Evolutionary conservation across 2,797 vertebrate species (phyloP).

Genomic region (Uromys caudimaculatus): DNA sequence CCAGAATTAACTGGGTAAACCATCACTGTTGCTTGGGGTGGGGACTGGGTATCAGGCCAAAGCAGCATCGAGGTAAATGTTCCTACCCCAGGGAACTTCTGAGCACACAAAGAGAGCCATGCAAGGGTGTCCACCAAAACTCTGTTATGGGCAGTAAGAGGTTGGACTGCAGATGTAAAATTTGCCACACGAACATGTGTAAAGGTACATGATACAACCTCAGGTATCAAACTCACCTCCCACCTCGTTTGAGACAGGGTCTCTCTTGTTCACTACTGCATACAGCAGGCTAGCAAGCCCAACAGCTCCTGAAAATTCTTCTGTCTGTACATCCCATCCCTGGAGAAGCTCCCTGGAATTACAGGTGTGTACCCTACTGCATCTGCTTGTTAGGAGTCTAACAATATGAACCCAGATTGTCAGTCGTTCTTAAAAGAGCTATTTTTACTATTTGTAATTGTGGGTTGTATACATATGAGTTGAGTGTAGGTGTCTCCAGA

Average conservation of each 20-base stretch:
- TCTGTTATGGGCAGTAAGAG: neutral
- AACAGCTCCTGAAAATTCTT: neutral
- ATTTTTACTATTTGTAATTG: neutral
- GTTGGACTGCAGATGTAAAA: neutral
- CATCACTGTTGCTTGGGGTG: neutral
- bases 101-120: neutral
- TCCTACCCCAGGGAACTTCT: neutral
- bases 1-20: slow-evolving; percentile 48
- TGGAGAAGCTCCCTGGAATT: neutral
- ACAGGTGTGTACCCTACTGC: neutral
- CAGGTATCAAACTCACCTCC: neutral
- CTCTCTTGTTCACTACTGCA: neutral
- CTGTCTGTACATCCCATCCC: neutral
- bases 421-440: neutral
- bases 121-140: neutral
- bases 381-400: neutral
- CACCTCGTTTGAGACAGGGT: neutral
- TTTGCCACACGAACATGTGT: neutral
- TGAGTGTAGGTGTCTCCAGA: neutral
- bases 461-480: neutral
- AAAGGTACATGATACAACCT: neutral
- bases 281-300: neutral
- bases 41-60: neutral
- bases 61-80: neutral
- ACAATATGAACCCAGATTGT: neutral